Conservation (phyloP, 2,113 vertebrate genomes). For the Siniperca chuatsi region DNA sequence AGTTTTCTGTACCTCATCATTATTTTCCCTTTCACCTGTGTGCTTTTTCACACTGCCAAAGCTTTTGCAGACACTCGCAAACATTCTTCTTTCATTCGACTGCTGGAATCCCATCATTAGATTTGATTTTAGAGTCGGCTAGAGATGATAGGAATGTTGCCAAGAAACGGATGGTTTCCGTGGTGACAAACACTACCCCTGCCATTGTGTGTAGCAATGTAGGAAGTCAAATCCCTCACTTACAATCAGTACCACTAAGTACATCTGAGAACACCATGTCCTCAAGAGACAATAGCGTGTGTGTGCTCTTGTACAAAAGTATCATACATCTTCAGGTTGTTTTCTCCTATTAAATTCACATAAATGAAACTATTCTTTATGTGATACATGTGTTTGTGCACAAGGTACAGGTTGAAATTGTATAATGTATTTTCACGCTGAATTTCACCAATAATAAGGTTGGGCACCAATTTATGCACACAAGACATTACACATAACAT, state of each 20-base stretch:
- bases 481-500: neutral
- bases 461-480: neutral
- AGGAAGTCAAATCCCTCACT: slow-evolving; percentile 79
- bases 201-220: slow-evolving; percentile 84
- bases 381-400: neutral
- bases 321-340: neutral
- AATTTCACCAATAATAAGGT: neutral
- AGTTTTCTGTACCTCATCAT: slow-evolving; percentile 32
- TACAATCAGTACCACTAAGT: slow-evolving; percentile 22
- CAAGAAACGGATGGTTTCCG: slow-evolving; percentile 95
- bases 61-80: neutral
- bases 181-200: slow-evolving; percentile 87
- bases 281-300: slow-evolving; percentile 15
- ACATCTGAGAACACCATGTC: slow-evolving; percentile 24
- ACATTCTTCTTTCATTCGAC: slow-evolving; percentile 73
- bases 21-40: slow-evolving; percentile 27
- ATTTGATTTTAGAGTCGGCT: slow-evolving; percentile 84
- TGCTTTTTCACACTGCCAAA: neutral
- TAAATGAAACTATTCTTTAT: neutral
- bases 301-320: neutral
- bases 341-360: neutral
- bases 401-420: neutral
- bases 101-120: slow-evolving; percentile 89
- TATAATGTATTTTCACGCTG: neutral
- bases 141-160: slow-evolving; percentile 91